phyloP scores from a whole-genome alignment of 2,888 invertebrate species.

The Cataglyphis cursor region DNA sequence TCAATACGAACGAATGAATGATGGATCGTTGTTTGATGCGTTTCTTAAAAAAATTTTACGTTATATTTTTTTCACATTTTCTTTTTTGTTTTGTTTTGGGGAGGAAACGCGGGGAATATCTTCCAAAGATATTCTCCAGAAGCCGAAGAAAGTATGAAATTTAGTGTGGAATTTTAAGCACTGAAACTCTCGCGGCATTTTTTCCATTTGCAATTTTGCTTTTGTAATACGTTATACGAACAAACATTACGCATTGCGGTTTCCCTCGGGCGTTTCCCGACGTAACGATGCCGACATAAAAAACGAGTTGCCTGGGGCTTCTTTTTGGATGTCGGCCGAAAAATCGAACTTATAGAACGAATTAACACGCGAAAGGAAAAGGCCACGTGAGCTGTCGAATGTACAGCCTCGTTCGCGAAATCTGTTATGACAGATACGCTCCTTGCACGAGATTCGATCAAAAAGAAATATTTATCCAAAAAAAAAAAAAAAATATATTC shows the following conservation, averaged over 20 bases:
- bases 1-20: not conserved
- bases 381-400: conserved; percentile 1
- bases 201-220: not conserved
- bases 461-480: not conserved
- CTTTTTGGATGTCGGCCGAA: conserved; percentile 7
- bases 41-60: too few relatives aligned
- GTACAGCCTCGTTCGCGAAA: not conserved
- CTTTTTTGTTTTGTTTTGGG: too few relatives aligned
- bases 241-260: not conserved
- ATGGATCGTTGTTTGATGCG: too few relatives aligned
- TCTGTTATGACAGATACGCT: not conserved
- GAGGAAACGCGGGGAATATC: too few relatives aligned
- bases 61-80: too few relatives aligned
- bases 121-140: too few relatives aligned
- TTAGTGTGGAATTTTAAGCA: not conserved
- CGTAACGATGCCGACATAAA: conserved; percentile 9
- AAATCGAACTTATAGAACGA: conserved; percentile 30
- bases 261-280: conserved; percentile 10
- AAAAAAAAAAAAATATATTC: not conserved
- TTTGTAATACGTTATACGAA: not conserved
- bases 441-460: not conserved
- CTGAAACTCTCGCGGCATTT: not conserved
- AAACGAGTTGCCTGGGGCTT: conserved; percentile 5
- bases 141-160: too few relatives aligned
- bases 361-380: conserved; percentile 24